Percentiles rank a stretch among this genome's conserved stretches.
Evolutionary conservation across 2,113 vertebrate genomes (phyloP).

Genomic region (Siphamia tubifer): DNA sequence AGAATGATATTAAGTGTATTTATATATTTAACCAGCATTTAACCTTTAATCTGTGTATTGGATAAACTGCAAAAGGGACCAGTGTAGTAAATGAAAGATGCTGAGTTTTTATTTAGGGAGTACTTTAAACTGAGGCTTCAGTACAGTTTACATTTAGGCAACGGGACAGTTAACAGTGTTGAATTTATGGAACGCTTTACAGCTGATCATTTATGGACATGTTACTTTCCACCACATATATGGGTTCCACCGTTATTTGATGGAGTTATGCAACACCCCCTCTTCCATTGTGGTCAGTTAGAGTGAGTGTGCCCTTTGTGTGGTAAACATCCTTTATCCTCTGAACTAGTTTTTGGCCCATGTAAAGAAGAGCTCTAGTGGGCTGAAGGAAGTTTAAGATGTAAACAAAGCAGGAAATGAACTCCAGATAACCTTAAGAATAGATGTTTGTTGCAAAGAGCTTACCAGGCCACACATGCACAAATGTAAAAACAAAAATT

Average conservation of each 20-base stretch:
- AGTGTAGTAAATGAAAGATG: not conserved
- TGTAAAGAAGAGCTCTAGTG: conserved; percentile 15
- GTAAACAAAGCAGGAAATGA: conserved; percentile 59
- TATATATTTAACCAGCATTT: conserved; percentile 17
- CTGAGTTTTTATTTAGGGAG: not conserved
- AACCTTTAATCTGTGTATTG: too few relatives aligned
- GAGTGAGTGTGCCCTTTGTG: conserved; percentile 13
- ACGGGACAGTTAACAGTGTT: not conserved
- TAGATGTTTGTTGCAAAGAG: conserved; percentile 30
- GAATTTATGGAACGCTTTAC: conserved; percentile 7
- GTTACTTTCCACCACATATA: conserved; percentile 13
- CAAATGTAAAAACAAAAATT: not conserved
- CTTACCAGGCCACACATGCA: not conserved
- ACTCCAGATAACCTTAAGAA: conserved; percentile 31
- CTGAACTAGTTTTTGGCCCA: conserved; percentile 16
- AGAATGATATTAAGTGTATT: too few relatives aligned
- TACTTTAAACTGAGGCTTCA: not conserved
- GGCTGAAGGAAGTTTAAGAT: conserved; percentile 47
- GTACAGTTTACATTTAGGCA: not conserved
- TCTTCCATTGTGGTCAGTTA: conserved; percentile 17
- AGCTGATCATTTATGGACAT: not conserved
- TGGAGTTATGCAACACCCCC: conserved; percentile 25
- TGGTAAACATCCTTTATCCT: conserved; percentile 41
- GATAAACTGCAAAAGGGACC: too few relatives aligned
- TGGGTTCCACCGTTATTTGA: not conserved